Evolutionary conservation across 2,888 invertebrate species (phyloP).

Genomic region (Myopa testacea): DNA sequence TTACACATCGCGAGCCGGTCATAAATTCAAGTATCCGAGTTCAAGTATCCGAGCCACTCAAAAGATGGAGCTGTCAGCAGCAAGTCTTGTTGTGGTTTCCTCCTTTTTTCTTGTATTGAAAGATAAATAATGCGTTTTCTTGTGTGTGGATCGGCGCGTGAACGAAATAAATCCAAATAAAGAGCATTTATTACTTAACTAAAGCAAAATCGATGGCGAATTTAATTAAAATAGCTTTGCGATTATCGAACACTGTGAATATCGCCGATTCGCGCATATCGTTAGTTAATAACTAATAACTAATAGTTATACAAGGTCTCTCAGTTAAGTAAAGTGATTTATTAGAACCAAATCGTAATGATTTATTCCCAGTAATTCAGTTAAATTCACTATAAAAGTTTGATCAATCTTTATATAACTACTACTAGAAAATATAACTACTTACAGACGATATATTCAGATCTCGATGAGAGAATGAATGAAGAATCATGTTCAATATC

Average conservation of each 20-base stretch:
- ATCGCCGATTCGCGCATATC: too few relatives aligned
- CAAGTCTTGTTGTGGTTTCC: background rate
- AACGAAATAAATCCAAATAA: background rate
- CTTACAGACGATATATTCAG: too few relatives aligned
- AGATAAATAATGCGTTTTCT: conserved; percentile 1
- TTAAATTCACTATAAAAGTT: too few relatives aligned
- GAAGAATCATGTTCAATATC: too few relatives aligned
- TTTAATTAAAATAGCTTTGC: conserved; percentile 35
- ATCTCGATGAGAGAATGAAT: too few relatives aligned
- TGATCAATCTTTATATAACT: too few relatives aligned
- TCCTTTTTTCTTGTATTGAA: background rate
- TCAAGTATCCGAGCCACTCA: background rate
- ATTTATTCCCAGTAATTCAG: too few relatives aligned
- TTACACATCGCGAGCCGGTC: conserved; percentile 21
- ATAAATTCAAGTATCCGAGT: conserved; percentile 9
- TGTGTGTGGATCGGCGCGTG: background rate
- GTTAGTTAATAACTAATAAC: too few relatives aligned
- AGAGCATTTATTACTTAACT: background rate
- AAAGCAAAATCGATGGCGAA: background rate
- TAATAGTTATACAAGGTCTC: too few relatives aligned
- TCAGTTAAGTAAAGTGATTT: too few relatives aligned
- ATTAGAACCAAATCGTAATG: too few relatives aligned
- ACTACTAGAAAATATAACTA: too few relatives aligned
- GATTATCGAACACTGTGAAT: background rate
- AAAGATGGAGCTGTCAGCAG: background rate